These are phyloP conservation scores for Rhombomys opimus DNA, from an alignment of 2,113 vertebrate species.

Conservation along the genomic window DNA sequence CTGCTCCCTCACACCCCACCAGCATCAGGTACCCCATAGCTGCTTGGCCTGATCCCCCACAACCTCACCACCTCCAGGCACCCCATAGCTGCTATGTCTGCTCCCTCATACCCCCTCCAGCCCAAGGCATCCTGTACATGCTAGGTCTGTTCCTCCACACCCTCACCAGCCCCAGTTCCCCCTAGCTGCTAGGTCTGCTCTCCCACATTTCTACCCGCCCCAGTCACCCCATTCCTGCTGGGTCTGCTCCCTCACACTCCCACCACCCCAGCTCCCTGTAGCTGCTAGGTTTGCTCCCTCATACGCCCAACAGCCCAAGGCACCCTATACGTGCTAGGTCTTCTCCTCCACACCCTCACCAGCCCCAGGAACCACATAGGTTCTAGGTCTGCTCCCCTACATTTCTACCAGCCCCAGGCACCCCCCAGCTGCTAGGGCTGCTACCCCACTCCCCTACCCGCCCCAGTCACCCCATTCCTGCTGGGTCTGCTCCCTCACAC, in stretches of 20 bases:
- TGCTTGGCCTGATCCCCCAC: rapidly evolving
- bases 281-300: rapidly evolving
- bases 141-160: rapidly evolving
- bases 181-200: neutral
- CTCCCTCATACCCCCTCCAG: rapidly evolving
- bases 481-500: neutral
- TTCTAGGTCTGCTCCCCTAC: rapidly evolving
- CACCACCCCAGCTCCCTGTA: neutral
- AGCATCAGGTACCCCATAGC: neutral
- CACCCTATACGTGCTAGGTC: neutral
- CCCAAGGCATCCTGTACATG: neutral
- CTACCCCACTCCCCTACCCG: neutral
- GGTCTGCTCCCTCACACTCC: too few relatives aligned
- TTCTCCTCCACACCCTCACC: rapidly evolving
- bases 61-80: too few relatives aligned
- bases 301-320: rapidly evolving
- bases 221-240: neutral
- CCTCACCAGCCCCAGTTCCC: too few relatives aligned
- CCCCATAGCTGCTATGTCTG: neutral
- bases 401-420: neutral
- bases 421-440: neutral
- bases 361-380: neutral
- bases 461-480: neutral
- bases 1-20: rapidly evolving
- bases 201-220: neutral